Conservation (phyloP, 2,113 vertebrate genomes). For the Plotosus lineatus region DNA sequence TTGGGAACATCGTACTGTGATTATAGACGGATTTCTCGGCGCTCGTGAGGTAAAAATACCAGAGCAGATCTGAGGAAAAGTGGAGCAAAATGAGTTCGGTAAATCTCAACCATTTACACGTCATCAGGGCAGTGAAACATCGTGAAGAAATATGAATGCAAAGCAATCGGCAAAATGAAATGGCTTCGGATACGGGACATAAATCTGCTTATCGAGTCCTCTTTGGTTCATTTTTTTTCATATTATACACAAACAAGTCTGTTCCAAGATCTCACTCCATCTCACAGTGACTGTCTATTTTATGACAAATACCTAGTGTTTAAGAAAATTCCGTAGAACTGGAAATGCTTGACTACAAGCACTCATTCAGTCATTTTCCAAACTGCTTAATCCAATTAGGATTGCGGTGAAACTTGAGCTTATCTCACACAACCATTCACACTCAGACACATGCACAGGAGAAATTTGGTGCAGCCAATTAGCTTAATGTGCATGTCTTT, state of each 20-base stretch:
- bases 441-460: too few relatives aligned
- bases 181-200: slow-evolving; percentile 40
- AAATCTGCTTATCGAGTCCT: slow-evolving; percentile 54
- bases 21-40: neutral
- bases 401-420: too few relatives aligned
- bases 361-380: too few relatives aligned
- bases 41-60: slow-evolving; percentile 7
- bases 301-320: neutral
- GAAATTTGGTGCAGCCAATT: too few relatives aligned
- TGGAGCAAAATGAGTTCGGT: slow-evolving; percentile 14
- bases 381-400: too few relatives aligned
- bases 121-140: slow-evolving; percentile 58
- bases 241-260: slow-evolving; percentile 14
- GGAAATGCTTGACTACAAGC: neutral
- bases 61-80: neutral
- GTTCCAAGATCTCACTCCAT: slow-evolving; percentile 34
- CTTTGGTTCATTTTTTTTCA: slow-evolving; percentile 43
- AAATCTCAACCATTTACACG: slow-evolving; percentile 56
- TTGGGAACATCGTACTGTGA: too few relatives aligned
- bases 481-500: too few relatives aligned
- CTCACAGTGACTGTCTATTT: neutral
- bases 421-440: too few relatives aligned
- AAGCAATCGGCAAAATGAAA: slow-evolving; percentile 47
- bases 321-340: neutral
- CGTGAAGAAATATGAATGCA: slow-evolving; percentile 55